Conservation (phyloP, 2,113 vertebrate species). For the Nesoenas mayeri region DNA sequence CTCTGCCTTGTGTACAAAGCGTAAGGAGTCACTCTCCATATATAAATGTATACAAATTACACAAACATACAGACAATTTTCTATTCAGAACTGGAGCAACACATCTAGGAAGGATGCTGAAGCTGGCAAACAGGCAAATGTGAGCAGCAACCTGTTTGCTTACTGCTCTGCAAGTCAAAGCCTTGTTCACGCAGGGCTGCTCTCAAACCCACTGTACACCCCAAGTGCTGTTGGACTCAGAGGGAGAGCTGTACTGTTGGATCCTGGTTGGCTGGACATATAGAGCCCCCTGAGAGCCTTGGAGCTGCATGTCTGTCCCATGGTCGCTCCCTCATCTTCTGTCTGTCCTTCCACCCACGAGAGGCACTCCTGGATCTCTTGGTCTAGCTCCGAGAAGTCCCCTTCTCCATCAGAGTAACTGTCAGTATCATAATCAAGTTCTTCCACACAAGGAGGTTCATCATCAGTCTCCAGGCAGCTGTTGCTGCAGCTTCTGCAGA, state of each 20-base stretch:
- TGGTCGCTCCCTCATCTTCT: not conserved
- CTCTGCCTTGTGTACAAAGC: not conserved
- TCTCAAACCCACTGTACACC: not conserved
- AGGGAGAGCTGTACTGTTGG: not conserved
- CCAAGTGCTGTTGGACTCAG: not conserved
- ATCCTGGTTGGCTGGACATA: not conserved
- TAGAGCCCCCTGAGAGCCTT: not conserved
- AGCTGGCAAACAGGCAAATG: slow-evolving; percentile 18
- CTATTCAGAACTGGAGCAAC: not conserved
- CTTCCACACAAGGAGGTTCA: slow-evolving; percentile 86
- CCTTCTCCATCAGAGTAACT: slow-evolving; percentile 64
- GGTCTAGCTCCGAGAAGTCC: slow-evolving; percentile 64
- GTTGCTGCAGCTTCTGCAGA: slow-evolving; percentile 53
- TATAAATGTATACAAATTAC: not conserved
- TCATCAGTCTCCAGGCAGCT: slow-evolving; percentile 76
- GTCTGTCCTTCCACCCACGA: not conserved
- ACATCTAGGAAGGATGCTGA: not conserved
- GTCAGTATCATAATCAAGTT: slow-evolving; percentile 82
- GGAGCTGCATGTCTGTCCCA: not conserved
- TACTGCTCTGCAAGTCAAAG: not conserved
- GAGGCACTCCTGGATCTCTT: slow-evolving; percentile 62
- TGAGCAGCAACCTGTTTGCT: not conserved
- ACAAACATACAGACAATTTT: not conserved
- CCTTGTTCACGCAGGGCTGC: not conserved
- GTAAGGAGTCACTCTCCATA: not conserved